phyloP scores from a whole-genome alignment of 2,113 vertebrate genomes.

The Glaucomys volans region DNA sequence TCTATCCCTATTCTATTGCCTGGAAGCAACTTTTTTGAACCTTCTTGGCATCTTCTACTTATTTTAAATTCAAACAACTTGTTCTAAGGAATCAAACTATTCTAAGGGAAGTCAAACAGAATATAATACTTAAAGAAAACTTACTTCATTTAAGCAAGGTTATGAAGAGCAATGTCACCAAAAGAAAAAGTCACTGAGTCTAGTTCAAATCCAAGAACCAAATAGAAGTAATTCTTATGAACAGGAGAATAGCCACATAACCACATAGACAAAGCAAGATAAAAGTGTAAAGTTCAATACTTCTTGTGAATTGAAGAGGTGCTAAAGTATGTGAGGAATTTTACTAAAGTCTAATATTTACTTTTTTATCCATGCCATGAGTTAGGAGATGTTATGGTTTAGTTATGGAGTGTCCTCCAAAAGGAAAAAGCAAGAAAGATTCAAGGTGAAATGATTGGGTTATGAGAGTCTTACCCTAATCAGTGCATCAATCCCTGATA shows the following conservation, averaged over 20 bases:
- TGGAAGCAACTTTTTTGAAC: neutral
- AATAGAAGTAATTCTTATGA: neutral
- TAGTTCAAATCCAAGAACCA: neutral
- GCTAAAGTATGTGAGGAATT: neutral
- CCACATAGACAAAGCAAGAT: neutral
- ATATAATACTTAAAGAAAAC: neutral
- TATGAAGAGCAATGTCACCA: neutral
- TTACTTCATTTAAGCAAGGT: neutral
- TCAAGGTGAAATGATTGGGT: too few relatives aligned
- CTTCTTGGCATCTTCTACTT: neutral
- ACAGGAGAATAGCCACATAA: neutral
- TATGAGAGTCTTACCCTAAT: too few relatives aligned
- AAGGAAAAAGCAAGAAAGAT: too few relatives aligned
- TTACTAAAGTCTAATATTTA: neutral
- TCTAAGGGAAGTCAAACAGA: neutral
- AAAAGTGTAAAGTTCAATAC: neutral
- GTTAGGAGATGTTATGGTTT: neutral
- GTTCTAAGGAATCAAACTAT: conserved; percentile 5
- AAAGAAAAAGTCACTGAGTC: neutral
- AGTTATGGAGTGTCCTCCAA: too few relatives aligned
- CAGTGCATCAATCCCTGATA: too few relatives aligned
- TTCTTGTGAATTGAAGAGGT: neutral
- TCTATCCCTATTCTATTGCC: neutral
- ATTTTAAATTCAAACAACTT: conserved; percentile 38
- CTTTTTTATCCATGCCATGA: neutral